Percentiles rank a stretch among this genome's conserved stretches.
These are phyloP conservation scores for Drosophila ogumai DNA, from an alignment of 1,140 invertebrate genomes.

Conservation along the genomic window DNA sequence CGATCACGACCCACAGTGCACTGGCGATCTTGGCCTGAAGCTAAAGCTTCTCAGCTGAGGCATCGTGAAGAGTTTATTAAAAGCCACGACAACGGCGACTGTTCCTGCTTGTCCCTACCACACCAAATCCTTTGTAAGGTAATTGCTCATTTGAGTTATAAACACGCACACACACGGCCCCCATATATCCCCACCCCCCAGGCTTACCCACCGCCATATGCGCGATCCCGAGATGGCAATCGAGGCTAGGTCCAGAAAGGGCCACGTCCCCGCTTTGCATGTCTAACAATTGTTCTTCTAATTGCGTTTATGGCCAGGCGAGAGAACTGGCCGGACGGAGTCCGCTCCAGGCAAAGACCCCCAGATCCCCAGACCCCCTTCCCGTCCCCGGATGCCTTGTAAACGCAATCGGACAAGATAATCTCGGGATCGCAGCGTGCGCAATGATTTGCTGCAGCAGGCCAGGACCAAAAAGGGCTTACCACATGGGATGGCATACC, in stretches of 20 bases:
- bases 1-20: constrained; percentile 21
- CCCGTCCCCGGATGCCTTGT: constrained; percentile 54
- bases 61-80: constrained; percentile 80
- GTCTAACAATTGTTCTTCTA: constrained; percentile 84
- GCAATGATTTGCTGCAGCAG: constrained; percentile 43
- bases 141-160: constrained; percentile 84
- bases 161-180: constrained; percentile 69
- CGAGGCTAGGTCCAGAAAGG: constrained; percentile 52
- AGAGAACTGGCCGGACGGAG: constrained; percentile 38
- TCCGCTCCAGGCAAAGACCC: constrained; percentile 40
- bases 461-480: constrained; percentile 57
- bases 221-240: constrained; percentile 65
- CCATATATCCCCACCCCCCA: not conserved
- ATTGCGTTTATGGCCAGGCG: constrained; percentile 77
- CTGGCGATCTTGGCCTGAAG: constrained; percentile 11
- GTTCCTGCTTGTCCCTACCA: constrained; percentile 25
- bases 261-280: constrained; percentile 71
- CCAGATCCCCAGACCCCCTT: not conserved
- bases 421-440: constrained; percentile 61
- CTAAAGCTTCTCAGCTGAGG: constrained; percentile 13
- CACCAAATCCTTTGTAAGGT: constrained; percentile 73
- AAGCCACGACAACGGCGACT: constrained; percentile 55
- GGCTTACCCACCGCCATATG: not conserved
- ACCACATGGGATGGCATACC: constrained; percentile 26
- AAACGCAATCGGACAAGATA: constrained; percentile 84